These are phyloP conservation scores for Cossypha heuglini DNA, from an alignment of 2,797 vertebrate species.

Conservation along the genomic window DNA sequence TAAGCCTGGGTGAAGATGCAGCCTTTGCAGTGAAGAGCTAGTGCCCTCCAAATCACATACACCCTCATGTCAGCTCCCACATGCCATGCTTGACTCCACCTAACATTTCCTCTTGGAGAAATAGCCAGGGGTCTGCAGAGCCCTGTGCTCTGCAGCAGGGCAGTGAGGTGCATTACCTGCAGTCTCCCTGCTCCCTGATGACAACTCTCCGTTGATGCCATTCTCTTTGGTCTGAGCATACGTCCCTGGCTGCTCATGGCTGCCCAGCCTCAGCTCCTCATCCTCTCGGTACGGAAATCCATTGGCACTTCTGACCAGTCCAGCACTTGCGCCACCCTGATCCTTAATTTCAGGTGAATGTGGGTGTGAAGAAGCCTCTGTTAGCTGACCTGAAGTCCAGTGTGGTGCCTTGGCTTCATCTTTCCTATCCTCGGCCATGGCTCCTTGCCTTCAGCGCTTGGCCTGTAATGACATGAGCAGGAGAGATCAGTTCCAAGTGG, in stretches of 20 bases:
- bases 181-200: conserved; percentile 85
- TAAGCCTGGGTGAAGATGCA: background rate
- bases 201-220: conserved; percentile 93
- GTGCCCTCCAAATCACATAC: background rate
- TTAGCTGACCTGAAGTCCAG: conserved; percentile 83
- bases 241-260: conserved; percentile 71
- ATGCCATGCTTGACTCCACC: background rate
- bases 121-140: background rate
- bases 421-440: conserved; percentile 94
- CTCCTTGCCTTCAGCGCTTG: conserved; percentile 30
- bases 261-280: conserved; percentile 76
- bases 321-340: conserved; percentile 74
- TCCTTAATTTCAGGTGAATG: conserved; percentile 83
- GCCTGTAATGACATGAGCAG: conserved; percentile 61
- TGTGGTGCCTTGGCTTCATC: conserved; percentile 89
- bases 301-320: conserved; percentile 86
- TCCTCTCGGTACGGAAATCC: conserved; percentile 88
- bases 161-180: conserved; percentile 82
- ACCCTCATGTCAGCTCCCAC: background rate
- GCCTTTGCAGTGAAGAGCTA: background rate
- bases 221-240: conserved; percentile 89
- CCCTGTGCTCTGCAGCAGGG: background rate
- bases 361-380: conserved; percentile 74
- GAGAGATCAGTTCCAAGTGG: background rate
- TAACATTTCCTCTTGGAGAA: background rate